These are phyloP conservation scores for Scaptomyza tumidula DNA, from an alignment of 2,888 invertebrate genomes.

Conservation along the genomic window DNA sequence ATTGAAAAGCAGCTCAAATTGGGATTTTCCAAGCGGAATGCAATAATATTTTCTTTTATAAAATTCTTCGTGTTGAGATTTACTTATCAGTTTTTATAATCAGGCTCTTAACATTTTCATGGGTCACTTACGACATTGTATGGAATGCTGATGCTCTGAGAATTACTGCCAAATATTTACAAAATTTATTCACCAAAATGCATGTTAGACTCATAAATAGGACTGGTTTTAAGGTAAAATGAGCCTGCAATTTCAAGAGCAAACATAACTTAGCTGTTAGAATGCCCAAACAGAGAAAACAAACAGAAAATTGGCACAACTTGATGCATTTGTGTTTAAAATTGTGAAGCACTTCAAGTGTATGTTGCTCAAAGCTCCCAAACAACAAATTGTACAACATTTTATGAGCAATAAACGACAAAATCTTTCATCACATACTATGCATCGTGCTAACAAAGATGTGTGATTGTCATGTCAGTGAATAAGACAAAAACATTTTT, in stretches of 20 bases:
- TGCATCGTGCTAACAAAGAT: conserved; percentile 14
- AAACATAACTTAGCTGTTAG: conserved; percentile 11
- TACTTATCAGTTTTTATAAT: conserved; percentile 6
- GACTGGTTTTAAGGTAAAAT: not conserved
- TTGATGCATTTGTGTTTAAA: conserved; percentile 36
- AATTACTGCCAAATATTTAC: not conserved
- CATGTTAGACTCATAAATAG: not conserved
- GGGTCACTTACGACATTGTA: not conserved
- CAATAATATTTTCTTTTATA: not conserved
- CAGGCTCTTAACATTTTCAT: not conserved
- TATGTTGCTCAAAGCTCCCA: not conserved
- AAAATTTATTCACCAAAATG: not conserved
- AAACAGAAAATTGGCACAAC: conserved; percentile 43
- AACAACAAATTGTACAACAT: conserved; percentile 35
- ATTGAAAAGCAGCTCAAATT: conserved; percentile 8
- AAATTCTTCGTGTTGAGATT: not conserved
- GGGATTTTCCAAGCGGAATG: not conserved
- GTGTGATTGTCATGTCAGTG: not conserved
- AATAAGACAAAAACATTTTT: too few species aligned
- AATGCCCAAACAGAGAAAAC: conserved; percentile 5
- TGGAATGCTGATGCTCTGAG: not conserved
- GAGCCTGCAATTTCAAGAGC: not conserved
- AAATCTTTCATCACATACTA: conserved; percentile 35
- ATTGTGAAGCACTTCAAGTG: conserved; percentile 24
- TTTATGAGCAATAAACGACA: conserved; percentile 28